Percentiles rank a stretch among this genome's conserved stretches.
These are phyloP conservation scores for Temnothorax rugatulus DNA, from an alignment of 2,888 invertebrate genomes.

Conservation along the genomic window DNA sequence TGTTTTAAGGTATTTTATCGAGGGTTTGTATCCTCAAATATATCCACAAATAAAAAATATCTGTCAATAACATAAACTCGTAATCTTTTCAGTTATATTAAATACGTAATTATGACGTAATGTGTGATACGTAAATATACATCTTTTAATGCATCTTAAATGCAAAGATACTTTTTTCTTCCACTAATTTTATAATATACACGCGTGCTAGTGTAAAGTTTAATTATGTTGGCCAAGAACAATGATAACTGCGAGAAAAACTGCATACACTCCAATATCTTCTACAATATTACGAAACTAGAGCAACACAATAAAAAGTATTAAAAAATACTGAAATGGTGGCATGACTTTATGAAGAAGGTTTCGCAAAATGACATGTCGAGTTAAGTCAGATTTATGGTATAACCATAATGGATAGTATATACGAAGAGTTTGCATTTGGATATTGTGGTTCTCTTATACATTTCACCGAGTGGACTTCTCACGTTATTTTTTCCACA, in stretches of 20 bases:
- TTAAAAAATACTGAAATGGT: constrained; percentile 58
- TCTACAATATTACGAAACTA: constrained; percentile 37
- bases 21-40: background rate
- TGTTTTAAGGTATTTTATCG: background rate
- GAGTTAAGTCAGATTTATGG: constrained; percentile 63
- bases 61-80: background rate
- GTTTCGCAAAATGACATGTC: constrained; percentile 51
- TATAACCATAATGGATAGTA: constrained; percentile 69
- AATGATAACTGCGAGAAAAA: constrained; percentile 21
- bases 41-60: background rate
- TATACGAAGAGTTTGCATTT: constrained; percentile 49
- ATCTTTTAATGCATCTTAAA: background rate
- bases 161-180: background rate
- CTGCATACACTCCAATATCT: constrained; percentile 37
- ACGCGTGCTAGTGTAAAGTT: constrained; percentile 8
- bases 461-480: constrained; percentile 3
- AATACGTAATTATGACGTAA: background rate
- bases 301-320: constrained; percentile 51
- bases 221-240: constrained; percentile 24
- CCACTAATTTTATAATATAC: background rate
- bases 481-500: background rate
- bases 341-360: constrained; percentile 35
- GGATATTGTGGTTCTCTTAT: constrained; percentile 27
- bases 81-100: background rate
- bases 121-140: background rate